Conservation (phyloP, 2,888 invertebrate species). For the Pogonocherus hispidulus region DNA sequence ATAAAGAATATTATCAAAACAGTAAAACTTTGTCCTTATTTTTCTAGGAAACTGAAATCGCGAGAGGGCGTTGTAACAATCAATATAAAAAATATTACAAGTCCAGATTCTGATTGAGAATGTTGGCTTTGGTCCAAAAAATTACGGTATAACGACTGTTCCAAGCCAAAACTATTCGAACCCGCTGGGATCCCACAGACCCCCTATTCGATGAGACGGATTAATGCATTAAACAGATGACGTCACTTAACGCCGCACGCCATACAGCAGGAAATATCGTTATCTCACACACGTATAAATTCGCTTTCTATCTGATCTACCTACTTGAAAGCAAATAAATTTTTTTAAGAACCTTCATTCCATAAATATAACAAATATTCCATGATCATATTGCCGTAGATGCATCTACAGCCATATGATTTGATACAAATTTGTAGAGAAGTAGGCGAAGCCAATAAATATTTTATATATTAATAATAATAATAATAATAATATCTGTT, state of each 20-base stretch:
- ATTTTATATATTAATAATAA: too few relatives aligned
- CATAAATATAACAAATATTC: too few relatives aligned
- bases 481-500: too few relatives aligned
- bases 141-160: conserved; percentile 1
- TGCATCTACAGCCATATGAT: too few relatives aligned
- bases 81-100: neutral
- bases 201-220: neutral
- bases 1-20: too few relatives aligned
- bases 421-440: too few relatives aligned
- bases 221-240: conserved; percentile 22
- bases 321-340: neutral
- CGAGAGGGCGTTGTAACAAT: neutral
- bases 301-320: neutral
- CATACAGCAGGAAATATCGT: conserved; percentile 8
- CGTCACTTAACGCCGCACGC: conserved; percentile 11
- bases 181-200: neutral
- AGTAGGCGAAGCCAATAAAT: too few relatives aligned
- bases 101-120: neutral
- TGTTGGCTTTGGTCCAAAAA: neutral
- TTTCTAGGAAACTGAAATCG: neutral
- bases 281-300: neutral
- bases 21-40: too few relatives aligned
- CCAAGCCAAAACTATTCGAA: neutral
- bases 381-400: too few relatives aligned
- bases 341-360: too few relatives aligned